phyloP scores from a whole-genome alignment of 2,113 vertebrate species.

The Mesocricetus auratus region DNA sequence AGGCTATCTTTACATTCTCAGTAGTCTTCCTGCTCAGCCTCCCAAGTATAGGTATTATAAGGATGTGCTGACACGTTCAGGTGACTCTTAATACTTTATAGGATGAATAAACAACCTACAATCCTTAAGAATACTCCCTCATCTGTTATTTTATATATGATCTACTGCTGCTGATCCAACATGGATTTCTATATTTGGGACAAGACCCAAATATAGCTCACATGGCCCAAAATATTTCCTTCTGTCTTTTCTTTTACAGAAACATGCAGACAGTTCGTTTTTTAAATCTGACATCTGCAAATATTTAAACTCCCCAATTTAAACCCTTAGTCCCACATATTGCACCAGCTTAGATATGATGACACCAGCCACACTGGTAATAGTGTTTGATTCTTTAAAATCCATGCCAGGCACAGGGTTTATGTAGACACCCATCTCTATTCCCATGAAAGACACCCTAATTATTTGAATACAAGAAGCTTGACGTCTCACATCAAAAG shows the following conservation, averaged over 20 bases:
- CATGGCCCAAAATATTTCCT: background rate
- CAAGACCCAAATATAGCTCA: background rate
- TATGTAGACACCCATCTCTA: background rate
- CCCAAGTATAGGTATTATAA: background rate
- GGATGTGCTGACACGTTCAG: background rate
- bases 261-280: background rate
- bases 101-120: background rate
- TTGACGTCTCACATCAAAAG: conserved; percentile 51
- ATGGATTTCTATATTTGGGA: background rate
- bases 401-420: background rate
- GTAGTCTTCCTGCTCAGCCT: background rate
- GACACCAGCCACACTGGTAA: background rate
- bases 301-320: conserved; percentile 9
- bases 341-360: background rate
- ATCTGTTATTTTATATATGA: background rate
- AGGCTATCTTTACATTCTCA: background rate
- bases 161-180: background rate
- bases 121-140: background rate
- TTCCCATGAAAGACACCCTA: background rate
- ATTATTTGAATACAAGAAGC: too few relatives aligned
- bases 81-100: background rate
- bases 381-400: conserved; percentile 9
- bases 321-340: background rate
- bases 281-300: conserved; percentile 56
- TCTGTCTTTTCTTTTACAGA: background rate